Conservation (phyloP, 2,113 vertebrate species). For the Lepidothrix coronata region DNA sequence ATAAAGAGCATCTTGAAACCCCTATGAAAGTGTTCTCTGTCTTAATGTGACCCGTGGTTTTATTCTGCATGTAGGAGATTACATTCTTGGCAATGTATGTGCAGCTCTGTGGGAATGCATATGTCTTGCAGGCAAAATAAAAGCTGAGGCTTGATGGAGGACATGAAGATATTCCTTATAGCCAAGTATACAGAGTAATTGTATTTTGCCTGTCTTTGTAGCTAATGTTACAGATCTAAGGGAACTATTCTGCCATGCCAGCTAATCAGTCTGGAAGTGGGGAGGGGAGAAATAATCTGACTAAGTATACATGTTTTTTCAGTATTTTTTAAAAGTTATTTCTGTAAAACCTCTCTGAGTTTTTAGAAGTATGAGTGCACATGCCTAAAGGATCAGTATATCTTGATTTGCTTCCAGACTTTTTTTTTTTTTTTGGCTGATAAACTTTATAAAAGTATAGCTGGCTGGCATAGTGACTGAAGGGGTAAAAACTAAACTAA, state of each 20-base stretch:
- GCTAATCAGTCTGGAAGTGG: background rate
- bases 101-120: background rate
- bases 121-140: background rate
- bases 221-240: background rate
- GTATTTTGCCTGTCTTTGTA: background rate
- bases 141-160: background rate
- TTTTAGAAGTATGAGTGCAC: background rate
- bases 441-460: background rate
- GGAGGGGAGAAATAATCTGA: background rate
- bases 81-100: background rate
- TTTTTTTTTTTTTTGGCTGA: background rate
- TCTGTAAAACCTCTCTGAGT: background rate
- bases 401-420: background rate
- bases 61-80: background rate
- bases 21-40: background rate
- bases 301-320: background rate
- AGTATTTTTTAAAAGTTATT: background rate
- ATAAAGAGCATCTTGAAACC: background rate
- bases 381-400: background rate
- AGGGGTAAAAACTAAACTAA: background rate
- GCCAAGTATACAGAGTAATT: background rate
- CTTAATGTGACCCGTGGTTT: background rate
- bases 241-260: background rate
- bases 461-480: background rate
- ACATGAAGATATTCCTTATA: background rate